A percentile compares a stretch with the other conserved stretches of the same genome.
phyloP scores from a whole-genome alignment of 2,888 invertebrate genomes.

The Pollenia amentaria region DNA sequence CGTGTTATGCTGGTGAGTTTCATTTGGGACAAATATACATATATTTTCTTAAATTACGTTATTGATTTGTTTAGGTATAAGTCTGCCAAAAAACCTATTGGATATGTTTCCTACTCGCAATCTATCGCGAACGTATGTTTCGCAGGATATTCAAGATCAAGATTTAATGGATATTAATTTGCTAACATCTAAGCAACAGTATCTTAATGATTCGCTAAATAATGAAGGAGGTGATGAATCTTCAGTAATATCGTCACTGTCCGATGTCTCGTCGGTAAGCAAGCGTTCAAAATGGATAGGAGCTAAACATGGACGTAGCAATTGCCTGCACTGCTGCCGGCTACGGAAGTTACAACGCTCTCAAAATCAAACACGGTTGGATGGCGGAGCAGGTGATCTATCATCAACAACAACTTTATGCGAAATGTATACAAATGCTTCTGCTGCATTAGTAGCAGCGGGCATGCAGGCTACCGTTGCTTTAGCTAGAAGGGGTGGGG shows the following conservation, averaged over 20 bases:
- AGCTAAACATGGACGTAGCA: constrained; percentile 82
- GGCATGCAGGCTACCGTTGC: constrained; percentile 77
- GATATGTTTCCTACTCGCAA: constrained; percentile 83
- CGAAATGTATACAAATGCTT: constrained; percentile 78
- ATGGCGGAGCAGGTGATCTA: constrained; percentile 75
- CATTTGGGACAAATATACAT: neutral
- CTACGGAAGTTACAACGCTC: constrained; percentile 78
- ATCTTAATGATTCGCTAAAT: constrained; percentile 82
- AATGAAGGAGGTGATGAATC: constrained; percentile 83
- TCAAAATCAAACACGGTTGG: constrained; percentile 71
- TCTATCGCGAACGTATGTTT: constrained; percentile 83
- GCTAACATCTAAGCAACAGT: constrained; percentile 80
- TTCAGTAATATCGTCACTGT: constrained; percentile 83
- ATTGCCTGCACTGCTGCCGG: constrained; percentile 83
- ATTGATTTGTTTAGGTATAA: constrained; percentile 79
- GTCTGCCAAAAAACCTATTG: constrained; percentile 84
- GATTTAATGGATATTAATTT: constrained; percentile 82
- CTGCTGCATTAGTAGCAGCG: constrained; percentile 77
- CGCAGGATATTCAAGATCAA: constrained; percentile 83
- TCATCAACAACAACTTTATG: constrained; percentile 74
- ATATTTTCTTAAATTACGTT: neutral
- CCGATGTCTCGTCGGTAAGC: constrained; percentile 84
- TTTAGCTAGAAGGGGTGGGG: constrained; percentile 70
- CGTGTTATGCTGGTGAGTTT: constrained; percentile 82
- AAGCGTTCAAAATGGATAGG: constrained; percentile 83